phyloP scores from a whole-genome alignment of 1,140 invertebrate genomes.

The Meloidogyne exigua region DNA sequence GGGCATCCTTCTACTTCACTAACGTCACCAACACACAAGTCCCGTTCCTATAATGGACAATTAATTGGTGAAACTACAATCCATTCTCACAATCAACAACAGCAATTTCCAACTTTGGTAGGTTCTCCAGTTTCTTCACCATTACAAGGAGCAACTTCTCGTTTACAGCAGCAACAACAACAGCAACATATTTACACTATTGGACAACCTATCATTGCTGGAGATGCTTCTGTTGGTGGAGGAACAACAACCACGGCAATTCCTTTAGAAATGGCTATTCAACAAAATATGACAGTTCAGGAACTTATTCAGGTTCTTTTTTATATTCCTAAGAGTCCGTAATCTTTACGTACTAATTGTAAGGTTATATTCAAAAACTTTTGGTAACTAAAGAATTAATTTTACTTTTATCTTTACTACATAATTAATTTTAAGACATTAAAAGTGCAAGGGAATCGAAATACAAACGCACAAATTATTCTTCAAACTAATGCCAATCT shows the following conservation, averaged over 20 bases:
- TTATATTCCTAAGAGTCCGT: neutral
- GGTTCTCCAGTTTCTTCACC: neutral
- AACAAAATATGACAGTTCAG: slow-evolving; percentile 21
- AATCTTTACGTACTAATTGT: too few relatives aligned
- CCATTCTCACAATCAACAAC: slow-evolving; percentile 8
- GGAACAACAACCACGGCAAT: neutral
- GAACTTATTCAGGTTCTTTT: slow-evolving; percentile 16
- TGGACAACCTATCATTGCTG: neutral
- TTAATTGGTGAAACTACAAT: neutral
- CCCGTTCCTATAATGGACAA: neutral
- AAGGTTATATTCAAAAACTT: too few relatives aligned
- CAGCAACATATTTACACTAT: neutral
- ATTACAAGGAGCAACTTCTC: neutral
- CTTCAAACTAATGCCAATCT: neutral
- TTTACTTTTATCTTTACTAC: too few relatives aligned
- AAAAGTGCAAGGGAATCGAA: slow-evolving; percentile 7
- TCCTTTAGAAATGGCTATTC: slow-evolving; percentile 25
- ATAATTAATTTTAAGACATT: slow-evolving; percentile 14
- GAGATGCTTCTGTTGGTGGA: neutral
- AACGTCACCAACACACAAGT: neutral
- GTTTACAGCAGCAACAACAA: slow-evolving; percentile 18
- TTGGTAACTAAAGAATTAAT: too few relatives aligned
- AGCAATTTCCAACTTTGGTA: neutral
- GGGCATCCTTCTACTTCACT: neutral
- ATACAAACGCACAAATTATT: slow-evolving; percentile 7